Conservation (phyloP, 2,113 vertebrate genomes). For the Fregata magnificens region DNA sequence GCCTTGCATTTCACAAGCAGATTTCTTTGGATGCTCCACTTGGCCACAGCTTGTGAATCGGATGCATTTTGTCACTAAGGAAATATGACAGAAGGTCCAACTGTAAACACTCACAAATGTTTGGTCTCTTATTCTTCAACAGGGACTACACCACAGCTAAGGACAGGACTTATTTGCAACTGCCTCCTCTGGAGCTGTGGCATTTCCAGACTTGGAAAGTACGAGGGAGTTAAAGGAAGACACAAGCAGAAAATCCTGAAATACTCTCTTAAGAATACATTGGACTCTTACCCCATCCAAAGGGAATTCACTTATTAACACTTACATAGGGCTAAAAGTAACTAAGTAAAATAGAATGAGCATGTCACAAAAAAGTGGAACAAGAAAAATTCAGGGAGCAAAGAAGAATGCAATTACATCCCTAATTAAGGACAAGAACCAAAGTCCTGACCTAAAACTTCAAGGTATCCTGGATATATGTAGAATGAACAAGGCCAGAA, state of each 20-base stretch:
- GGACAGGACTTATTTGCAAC: not conserved
- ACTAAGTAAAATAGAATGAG: not conserved
- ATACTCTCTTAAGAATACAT: not conserved
- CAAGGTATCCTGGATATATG: not conserved
- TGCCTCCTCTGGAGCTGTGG: not conserved
- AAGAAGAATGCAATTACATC: not conserved
- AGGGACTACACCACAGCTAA: not conserved
- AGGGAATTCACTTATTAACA: not conserved
- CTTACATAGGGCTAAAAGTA: not conserved
- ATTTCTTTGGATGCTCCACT: not conserved
- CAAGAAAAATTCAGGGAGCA: not conserved
- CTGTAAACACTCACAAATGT: not conserved
- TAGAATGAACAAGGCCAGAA: not conserved
- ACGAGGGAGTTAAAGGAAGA: not conserved
- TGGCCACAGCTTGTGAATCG: not conserved
- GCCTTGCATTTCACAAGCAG: not conserved
- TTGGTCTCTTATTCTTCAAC: not conserved
- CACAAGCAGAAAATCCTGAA: not conserved
- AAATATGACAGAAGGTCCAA: not conserved
- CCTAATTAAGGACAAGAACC: not conserved
- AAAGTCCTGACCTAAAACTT: not conserved
- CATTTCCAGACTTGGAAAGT: not conserved
- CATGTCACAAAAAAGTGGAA: not conserved
- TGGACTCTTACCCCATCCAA: not conserved
- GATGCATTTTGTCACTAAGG: not conserved